These are phyloP conservation scores for Drosophila falleni DNA, from an alignment of 2,888 invertebrate genomes.

Conservation along the genomic window DNA sequence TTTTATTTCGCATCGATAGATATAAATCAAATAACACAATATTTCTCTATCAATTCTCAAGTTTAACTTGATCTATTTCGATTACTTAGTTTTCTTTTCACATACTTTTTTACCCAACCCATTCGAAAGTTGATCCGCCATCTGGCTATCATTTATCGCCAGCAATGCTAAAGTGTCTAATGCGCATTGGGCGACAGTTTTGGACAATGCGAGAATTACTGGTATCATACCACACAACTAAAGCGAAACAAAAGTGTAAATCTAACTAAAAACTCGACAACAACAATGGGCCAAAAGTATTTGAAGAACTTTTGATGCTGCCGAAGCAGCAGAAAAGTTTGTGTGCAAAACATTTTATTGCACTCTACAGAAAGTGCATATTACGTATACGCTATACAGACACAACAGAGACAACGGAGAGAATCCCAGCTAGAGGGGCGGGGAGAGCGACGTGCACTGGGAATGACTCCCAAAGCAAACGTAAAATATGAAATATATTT, in stretches of 20 bases:
- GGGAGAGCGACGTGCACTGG: not conserved
- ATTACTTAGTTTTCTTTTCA: slow-evolving; percentile 1
- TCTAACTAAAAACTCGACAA: slow-evolving; percentile 71
- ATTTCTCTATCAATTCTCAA: slow-evolving; percentile 10
- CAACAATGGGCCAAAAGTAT: slow-evolving; percentile 64
- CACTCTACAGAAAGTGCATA: slow-evolving; percentile 71
- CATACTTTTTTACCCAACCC: slow-evolving; percentile 15
- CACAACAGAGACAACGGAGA: slow-evolving; percentile 32
- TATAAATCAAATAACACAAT: slow-evolving; percentile 6
- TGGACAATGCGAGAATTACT: slow-evolving; percentile 50
- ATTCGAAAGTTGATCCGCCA: slow-evolving; percentile 49
- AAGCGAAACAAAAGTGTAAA: slow-evolving; percentile 68
- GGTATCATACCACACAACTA: slow-evolving; percentile 41
- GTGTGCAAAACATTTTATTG: slow-evolving; percentile 76
- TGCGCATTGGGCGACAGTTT: slow-evolving; percentile 59
- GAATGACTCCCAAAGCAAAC: slow-evolving; percentile 75
- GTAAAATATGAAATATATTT: slow-evolving; percentile 83
- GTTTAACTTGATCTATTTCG: slow-evolving; percentile 21
- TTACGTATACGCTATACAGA: slow-evolving; percentile 62
- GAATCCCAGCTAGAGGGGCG: not conserved
- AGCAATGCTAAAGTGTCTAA: slow-evolving; percentile 53
- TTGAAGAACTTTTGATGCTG: slow-evolving; percentile 56
- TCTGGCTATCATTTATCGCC: slow-evolving; percentile 63
- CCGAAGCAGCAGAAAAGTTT: slow-evolving; percentile 65
- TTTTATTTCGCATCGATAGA: not conserved